A percentile compares a stretch with the other conserved stretches of the same genome.
phyloP scores from a whole-genome alignment of 2,113 vertebrate genomes.

The Zosterops pallidus region DNA sequence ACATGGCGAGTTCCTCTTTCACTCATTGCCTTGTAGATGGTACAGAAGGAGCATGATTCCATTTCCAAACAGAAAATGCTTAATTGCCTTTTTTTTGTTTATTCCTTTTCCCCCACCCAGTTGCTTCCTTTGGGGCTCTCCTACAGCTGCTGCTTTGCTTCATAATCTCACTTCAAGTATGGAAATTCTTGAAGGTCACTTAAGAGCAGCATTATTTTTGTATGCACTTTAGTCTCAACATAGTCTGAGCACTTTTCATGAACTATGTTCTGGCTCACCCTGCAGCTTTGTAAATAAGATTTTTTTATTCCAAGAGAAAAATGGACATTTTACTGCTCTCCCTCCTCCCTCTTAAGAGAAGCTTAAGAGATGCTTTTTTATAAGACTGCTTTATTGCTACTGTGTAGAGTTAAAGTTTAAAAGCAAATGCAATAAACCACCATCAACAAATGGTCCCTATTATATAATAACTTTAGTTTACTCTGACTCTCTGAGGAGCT shows the following conservation, averaged over 20 bases:
- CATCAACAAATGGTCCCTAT: neutral
- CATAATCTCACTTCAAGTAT: neutral
- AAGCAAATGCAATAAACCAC: constrained; percentile 8
- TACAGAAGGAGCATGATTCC: neutral
- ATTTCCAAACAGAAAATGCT: neutral
- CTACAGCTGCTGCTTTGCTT: neutral
- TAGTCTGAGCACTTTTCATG: neutral
- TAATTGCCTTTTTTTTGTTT: neutral
- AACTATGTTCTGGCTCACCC: neutral
- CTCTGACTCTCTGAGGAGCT: neutral
- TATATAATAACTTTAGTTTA: neutral
- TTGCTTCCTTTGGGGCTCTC: neutral
- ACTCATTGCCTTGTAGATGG: neutral
- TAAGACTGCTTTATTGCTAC: neutral
- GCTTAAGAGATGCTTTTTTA: neutral
- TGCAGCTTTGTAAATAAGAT: neutral
- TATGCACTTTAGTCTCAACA: neutral
- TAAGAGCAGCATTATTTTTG: neutral
- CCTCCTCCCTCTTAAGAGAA: neutral
- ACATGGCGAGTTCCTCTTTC: neutral
- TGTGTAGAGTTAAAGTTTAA: neutral
- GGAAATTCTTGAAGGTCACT: neutral
- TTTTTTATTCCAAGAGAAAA: neutral
- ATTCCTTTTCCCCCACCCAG: neutral
- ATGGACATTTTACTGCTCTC: neutral